Conservation (phyloP, 2,113 vertebrate species). For the Anseranas semipalmata region DNA sequence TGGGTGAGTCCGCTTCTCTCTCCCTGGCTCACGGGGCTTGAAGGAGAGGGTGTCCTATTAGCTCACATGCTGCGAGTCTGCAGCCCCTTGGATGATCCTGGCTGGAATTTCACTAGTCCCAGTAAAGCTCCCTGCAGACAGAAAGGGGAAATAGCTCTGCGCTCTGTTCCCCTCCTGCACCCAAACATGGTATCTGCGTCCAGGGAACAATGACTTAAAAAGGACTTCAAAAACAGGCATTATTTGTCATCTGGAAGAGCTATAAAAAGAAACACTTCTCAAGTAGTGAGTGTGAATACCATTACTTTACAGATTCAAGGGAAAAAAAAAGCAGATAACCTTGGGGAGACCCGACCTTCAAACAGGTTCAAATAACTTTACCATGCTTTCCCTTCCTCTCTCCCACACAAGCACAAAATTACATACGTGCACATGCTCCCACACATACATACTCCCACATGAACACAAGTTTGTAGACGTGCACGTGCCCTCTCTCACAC, state of each 20-base stretch:
- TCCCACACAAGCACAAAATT: slow-evolving; percentile 46
- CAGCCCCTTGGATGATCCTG: slow-evolving; percentile 3
- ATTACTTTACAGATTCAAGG: slow-evolving; percentile 83
- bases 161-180: slow-evolving; percentile 53
- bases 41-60: background rate
- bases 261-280: slow-evolving; percentile 89
- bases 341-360: slow-evolving; percentile 78
- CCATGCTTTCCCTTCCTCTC: slow-evolving; percentile 34
- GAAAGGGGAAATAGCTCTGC: slow-evolving; percentile 49
- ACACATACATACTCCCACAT: background rate
- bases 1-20: background rate
- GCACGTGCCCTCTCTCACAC: background rate
- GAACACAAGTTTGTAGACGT: background rate
- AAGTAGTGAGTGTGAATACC: slow-evolving; percentile 82
- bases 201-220: slow-evolving; percentile 76
- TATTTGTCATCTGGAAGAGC: slow-evolving; percentile 80
- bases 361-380: slow-evolving; percentile 70
- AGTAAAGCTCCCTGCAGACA: slow-evolving; percentile 46
- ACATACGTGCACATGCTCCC: slow-evolving; percentile 16
- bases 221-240: slow-evolving; percentile 75
- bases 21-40: background rate
- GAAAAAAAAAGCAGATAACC: slow-evolving; percentile 84
- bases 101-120: slow-evolving; percentile 47
- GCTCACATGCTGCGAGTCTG: background rate
- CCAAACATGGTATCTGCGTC: slow-evolving; percentile 66